Percentiles rank a stretch among this genome's conserved stretches.
phyloP scores from a whole-genome alignment of 2,888 invertebrate genomes.

The Eupithecia tripunctaria region DNA sequence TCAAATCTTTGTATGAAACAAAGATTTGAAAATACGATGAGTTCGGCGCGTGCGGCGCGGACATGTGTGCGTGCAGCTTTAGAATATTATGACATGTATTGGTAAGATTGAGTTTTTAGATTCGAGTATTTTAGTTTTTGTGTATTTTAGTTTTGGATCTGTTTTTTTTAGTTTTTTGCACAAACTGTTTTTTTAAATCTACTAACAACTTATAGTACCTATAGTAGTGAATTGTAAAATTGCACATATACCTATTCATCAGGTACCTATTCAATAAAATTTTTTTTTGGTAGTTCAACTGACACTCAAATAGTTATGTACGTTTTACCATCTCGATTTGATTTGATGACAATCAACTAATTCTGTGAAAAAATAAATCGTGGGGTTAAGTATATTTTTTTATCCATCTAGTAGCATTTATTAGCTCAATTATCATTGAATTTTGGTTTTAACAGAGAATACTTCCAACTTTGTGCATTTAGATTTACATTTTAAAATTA shows the following conservation, averaged over 20 bases:
- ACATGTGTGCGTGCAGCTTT: no score
- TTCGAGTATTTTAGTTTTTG: background rate
- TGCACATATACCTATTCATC: background rate
- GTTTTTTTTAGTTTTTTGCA: background rate
- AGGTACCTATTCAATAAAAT: no score
- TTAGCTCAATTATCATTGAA: background rate
- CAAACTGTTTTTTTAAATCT: background rate
- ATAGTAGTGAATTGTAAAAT: background rate
- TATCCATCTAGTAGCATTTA: background rate
- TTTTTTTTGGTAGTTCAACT: no score
- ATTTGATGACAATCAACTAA: no score
- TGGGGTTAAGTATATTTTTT: background rate
- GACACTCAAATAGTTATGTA: no score
- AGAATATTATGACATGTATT: background rate
- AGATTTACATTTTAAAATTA: conserved; percentile 6
- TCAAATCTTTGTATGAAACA: no score
- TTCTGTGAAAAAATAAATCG: no score
- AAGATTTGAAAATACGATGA: no score
- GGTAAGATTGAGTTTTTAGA: background rate
- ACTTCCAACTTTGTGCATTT: conserved; percentile 2
- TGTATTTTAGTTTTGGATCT: conserved; percentile 5
- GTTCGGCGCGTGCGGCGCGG: no score
- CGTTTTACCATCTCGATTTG: no score
- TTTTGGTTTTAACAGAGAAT: background rate
- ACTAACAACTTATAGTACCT: no score